Evolutionary conservation across 2,797 vertebrate species (phyloP).

Genomic region (Lophotriccus pileatus): DNA sequence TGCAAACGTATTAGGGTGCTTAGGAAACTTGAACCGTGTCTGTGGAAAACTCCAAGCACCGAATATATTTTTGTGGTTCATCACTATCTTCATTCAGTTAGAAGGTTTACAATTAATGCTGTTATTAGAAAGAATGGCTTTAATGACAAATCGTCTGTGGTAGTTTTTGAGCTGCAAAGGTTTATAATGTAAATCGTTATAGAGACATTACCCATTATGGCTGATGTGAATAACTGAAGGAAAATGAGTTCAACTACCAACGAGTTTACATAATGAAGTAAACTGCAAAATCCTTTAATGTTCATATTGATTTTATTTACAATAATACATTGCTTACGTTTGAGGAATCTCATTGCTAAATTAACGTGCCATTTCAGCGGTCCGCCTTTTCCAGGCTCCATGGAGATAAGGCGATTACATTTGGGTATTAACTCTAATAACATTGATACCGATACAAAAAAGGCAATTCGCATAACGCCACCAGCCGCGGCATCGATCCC

Average conservation of each 20-base stretch:
- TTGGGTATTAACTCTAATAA: conserved; percentile 9
- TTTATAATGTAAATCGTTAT: conserved; percentile 63
- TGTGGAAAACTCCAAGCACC: not conserved
- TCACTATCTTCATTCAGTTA: conserved; percentile 10
- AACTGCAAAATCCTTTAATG: conserved; percentile 62
- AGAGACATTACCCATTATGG: conserved; percentile 50
- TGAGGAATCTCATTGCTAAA: conserved; percentile 32
- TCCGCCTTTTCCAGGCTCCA: not conserved
- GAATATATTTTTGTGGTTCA: not conserved
- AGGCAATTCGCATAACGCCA: conserved; percentile 15
- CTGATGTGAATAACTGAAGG: conserved; percentile 62
- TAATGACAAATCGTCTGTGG: conserved; percentile 43
- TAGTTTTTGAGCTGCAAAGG: conserved; percentile 49
- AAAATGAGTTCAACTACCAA: conserved; percentile 56
- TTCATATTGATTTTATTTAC: conserved; percentile 60
- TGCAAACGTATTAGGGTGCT: not conserved
- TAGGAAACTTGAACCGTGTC: not conserved
- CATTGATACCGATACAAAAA: conserved; percentile 18
- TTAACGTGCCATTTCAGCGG: conserved; percentile 9
- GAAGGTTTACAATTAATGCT: conserved; percentile 47
- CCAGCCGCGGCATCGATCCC: conserved; percentile 3
- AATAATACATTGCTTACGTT: conserved; percentile 18
- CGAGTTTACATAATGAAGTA: conserved; percentile 69
- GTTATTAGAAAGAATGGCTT: conserved; percentile 62
- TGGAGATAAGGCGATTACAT: not conserved